These are phyloP conservation scores for Sphecodes monilicornis DNA, from an alignment of 2,888 invertebrate species.

Conservation along the genomic window DNA sequence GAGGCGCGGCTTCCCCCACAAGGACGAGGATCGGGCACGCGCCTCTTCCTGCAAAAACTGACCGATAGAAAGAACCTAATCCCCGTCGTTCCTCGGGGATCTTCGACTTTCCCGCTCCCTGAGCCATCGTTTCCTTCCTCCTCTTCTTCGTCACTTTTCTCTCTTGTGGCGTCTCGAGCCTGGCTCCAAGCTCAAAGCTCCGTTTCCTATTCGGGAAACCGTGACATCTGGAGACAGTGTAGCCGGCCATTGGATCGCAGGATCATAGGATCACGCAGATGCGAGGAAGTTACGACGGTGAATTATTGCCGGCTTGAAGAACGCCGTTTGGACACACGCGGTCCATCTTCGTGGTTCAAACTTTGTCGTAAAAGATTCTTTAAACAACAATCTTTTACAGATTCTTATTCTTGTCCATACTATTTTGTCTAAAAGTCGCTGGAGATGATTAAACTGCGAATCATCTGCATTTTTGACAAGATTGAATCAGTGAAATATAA, in stretches of 20 bases:
- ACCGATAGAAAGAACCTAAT: constrained; percentile 52
- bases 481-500: not conserved
- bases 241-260: constrained; percentile 40
- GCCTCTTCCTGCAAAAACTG: constrained; percentile 54
- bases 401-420: too few species aligned
- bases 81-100: constrained; percentile 22
- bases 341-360: not conserved
- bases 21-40: constrained; percentile 40
- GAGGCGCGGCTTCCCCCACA: not conserved
- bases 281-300: constrained; percentile 68
- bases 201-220: constrained; percentile 38
- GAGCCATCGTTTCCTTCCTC: constrained; percentile 20
- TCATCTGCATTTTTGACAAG: not conserved
- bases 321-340: constrained; percentile 62
- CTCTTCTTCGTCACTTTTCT: constrained; percentile 18
- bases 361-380: not conserved
- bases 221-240: constrained; percentile 63
- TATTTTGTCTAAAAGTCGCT: too few species aligned
- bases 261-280: constrained; percentile 51
- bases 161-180: not conserved
- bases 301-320: constrained; percentile 69
- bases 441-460: too few species aligned
- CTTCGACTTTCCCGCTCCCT: constrained; percentile 30
- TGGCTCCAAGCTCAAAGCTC: constrained; percentile 2
- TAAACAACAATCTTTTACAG: too few species aligned